Evolutionary conservation across 2,888 invertebrate genomes (phyloP), one percentile per base, ranked within the genome.

Genomic region (Leptinotarsa peninsularis): DNA sequence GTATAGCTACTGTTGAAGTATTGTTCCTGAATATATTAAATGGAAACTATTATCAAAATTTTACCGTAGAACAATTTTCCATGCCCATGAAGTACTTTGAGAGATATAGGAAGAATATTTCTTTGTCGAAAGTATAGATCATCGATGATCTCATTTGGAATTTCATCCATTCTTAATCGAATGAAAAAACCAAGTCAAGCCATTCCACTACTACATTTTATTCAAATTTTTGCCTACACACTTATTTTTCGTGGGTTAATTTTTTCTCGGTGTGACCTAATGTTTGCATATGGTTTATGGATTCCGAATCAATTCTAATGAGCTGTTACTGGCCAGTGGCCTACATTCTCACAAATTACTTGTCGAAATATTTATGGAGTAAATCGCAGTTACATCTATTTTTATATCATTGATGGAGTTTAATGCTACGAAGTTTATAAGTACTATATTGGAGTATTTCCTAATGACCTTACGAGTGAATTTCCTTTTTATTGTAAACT

Each of bases 311-410:
- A 63, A 33, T 63, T 63, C n/a, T 13, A 33, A 43, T n/a, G 43
- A 63, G 33, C 63, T 33, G 14, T 63, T 27, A 17, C 33, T n/a
- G 63, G 63, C 33, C 63, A 63, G n/a, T 63, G 63, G 63, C 63
- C 63, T 63, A 63, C 63, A 63, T 63, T 63, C 43, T 63, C 63
- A 63, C 33, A 63, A 63, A 63, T 63, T 63, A 63, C 43, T n/a
- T n/a, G 63, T 17, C 43, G 63, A 63, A 63, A 63, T 33, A 63
- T 43, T n/a, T 63, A 43, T 63, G 43, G 33, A 63, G 18, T 63
- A 43, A 63, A 63, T 63, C 17, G 63, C n/a, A 63, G 43, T 33
- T 33, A 63, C 63, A 63, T 33, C 17, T 63, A 63, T 43, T 63
- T 43, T 13, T 27, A 33, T 33, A 63, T 33, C 17, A 43, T 63